Percentiles rank a stretch among this genome's conserved stretches.
phyloP scores from a whole-genome alignment of 2,113 vertebrate genomes.

The Cheirogaleus medius region DNA sequence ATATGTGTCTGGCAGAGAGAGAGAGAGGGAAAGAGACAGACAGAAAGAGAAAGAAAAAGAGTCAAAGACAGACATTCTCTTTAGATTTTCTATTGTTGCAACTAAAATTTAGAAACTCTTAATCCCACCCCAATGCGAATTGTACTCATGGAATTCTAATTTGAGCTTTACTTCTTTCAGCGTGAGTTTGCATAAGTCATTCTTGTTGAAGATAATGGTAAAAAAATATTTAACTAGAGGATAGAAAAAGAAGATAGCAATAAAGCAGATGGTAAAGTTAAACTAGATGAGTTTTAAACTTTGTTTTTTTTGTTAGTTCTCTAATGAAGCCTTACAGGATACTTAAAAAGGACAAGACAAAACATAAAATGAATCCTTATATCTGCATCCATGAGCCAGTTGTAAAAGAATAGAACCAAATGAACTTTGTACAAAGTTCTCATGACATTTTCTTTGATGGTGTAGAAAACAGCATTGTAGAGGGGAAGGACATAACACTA shows the following conservation, averaged over 20 bases:
- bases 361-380: background rate
- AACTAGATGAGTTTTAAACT: background rate
- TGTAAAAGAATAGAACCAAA: background rate
- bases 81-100: conserved; percentile 8
- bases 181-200: conserved; percentile 27
- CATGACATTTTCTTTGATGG: background rate
- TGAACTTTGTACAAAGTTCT: background rate
- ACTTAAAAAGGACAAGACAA: background rate
- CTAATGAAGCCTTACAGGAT: background rate
- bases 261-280: conserved; percentile 52
- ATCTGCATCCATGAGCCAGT: background rate
- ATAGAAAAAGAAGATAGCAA: conserved; percentile 46
- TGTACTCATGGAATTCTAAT: conserved; percentile 46
- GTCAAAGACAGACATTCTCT: background rate
- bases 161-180: conserved; percentile 42
- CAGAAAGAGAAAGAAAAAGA: background rate
- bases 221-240: conserved; percentile 14
- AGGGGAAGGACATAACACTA: too few species aligned
- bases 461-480: background rate
- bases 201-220: conserved; percentile 29
- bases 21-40: background rate
- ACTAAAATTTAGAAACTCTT: conserved; percentile 15
- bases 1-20: background rate
- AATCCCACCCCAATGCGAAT: background rate
- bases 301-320: background rate